A percentile compares a stretch with the other conserved stretches of the same genome.
Conservation (phyloP, 2,888 invertebrate genomes). For the Pteria penguin region DNA sequence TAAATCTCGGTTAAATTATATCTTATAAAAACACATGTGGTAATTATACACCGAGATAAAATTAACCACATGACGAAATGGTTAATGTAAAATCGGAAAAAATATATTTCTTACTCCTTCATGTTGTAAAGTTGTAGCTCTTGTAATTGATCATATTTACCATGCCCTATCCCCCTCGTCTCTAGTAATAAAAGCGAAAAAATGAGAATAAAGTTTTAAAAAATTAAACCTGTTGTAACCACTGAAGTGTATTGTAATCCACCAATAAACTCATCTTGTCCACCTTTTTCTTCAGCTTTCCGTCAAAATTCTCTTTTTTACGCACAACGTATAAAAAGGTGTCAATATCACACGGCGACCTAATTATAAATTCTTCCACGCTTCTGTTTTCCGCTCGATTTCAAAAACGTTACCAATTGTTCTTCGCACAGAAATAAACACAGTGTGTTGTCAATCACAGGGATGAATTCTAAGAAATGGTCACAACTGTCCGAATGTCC, state of each 20-base stretch:
- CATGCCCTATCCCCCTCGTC: no score
- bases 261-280: slow-evolving; percentile 9
- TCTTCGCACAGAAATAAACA: background rate
- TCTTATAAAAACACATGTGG: no score
- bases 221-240: slow-evolving; percentile 24
- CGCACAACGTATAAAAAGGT: background rate
- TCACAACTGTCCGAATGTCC: background rate
- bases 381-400: no score
- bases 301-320: background rate
- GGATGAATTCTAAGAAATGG: background rate
- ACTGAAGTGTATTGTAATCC: slow-evolving; percentile 17
- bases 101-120: no score
- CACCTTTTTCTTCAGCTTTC: background rate
- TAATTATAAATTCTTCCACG: no score
- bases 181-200: no score
- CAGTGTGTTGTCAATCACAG: background rate
- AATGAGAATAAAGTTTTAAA: background rate
- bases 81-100: no score
- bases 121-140: no score
- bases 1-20: no score
- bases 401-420: background rate
- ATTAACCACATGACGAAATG: no score
- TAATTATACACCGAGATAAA: no score
- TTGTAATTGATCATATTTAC: no score
- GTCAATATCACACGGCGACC: background rate